Evolutionary conservation across 1,140 invertebrate genomes (phyloP), one percentile per base, ranked within the genome.

Genomic region (Araneus ventricosus): DNA sequence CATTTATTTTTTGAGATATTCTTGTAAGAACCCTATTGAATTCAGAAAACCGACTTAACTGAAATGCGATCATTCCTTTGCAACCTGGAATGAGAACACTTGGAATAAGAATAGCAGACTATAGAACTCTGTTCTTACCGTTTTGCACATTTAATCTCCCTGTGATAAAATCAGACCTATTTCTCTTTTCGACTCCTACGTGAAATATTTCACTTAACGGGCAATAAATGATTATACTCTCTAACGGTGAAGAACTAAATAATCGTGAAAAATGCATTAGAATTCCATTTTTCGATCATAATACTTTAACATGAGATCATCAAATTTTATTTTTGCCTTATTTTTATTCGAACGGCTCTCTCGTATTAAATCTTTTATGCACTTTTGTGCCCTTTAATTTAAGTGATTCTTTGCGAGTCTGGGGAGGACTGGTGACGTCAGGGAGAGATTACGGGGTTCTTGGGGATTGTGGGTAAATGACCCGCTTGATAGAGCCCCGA

Each of bases 311-410:
- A 90, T 34, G 88, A 34, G 70, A 82, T 80, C 88, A 57, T 88
- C 87, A 88, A 88, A 67, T 63, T 67, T 85, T 85, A 41, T 84
- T 79, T 57, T 75, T 37, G 1, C 24, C 34, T 57, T 41, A 22
- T 90, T 90, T 82, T 63, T 85, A 30, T 59, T 79, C 37, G 10
- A 30, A 52, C 7, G 14, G 39, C 57, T 30, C 52, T 41, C 34
- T n/a, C 22, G 34, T 67, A 61, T 91, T 91, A 63, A 84, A 67
- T 84, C 57, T 84, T 91, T 84, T 61, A 63, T 52, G 57, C 24
- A 63, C 52, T 84, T 63, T 67, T 52, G 57, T 61, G 80, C 67
- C 80, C 90, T 91, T 91, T 91, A 91, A 91, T 91, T 91, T 91
- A 84, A 84, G 90, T 63, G 90, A 91, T 84, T 84, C 59, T 91